Conservation (phyloP, 1,140 invertebrate genomes). For the Drosophila grimshawi region DNA sequence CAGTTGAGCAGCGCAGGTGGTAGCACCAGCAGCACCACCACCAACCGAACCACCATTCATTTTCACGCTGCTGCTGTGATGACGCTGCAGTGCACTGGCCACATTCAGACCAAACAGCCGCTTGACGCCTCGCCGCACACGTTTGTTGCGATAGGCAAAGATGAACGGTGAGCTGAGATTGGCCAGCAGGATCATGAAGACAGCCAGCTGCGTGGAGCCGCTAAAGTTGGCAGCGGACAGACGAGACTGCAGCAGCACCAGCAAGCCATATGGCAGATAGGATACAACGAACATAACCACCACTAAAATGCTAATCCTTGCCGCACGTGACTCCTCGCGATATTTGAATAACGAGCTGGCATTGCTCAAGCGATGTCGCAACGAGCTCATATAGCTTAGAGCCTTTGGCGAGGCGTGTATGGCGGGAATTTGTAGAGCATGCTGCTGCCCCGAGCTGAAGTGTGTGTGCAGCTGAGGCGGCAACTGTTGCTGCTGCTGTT, state of each 20-base stretch:
- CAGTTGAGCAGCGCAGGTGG: conserved; percentile 42
- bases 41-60: conserved; percentile 40
- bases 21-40: background rate
- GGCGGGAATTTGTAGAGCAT: conserved; percentile 79
- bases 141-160: conserved; percentile 91
- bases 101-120: conserved; percentile 86
- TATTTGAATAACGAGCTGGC: conserved; percentile 93
- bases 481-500: conserved; percentile 49
- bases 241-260: conserved; percentile 85
- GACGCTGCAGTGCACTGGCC: conserved; percentile 69
- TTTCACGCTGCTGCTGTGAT: conserved; percentile 72
- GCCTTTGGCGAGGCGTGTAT: conserved; percentile 82
- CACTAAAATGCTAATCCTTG: conserved; percentile 90
- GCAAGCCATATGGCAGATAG: conserved; percentile 88
- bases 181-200: conserved; percentile 89
- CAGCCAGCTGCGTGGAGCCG: conserved; percentile 84
- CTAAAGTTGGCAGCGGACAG: conserved; percentile 63
- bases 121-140: conserved; percentile 89
- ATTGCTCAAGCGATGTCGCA: conserved; percentile 91
- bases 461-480: conserved; percentile 52
- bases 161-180: conserved; percentile 90
- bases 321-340: conserved; percentile 92
- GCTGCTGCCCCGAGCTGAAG: conserved; percentile 44
- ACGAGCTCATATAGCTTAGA: conserved; percentile 87
- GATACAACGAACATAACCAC: conserved; percentile 89